Conservation (phyloP, 2,113 vertebrate genomes). For the Sapajus apella region DNA sequence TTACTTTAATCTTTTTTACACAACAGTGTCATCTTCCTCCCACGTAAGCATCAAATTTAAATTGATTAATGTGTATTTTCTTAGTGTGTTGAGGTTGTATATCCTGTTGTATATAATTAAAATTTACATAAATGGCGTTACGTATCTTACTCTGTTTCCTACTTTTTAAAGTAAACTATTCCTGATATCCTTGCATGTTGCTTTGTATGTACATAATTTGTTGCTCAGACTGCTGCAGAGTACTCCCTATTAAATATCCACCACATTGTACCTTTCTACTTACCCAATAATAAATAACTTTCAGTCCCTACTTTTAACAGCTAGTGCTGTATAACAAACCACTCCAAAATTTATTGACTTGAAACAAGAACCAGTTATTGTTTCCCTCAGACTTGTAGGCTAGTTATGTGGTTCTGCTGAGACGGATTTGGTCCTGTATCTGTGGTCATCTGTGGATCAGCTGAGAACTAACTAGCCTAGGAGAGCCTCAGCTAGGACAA, state of each 20-base stretch:
- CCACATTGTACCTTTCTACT: background rate
- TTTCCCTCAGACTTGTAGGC: background rate
- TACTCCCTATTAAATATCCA: background rate
- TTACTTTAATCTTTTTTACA: background rate
- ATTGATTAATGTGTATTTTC: background rate
- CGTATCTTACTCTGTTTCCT: background rate
- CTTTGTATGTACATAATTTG: background rate
- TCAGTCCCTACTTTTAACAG: background rate
- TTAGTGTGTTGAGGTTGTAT: background rate
- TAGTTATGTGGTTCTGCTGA: background rate
- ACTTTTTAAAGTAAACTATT: background rate
- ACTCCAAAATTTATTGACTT: background rate
- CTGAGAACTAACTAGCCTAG: background rate
- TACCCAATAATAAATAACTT: background rate
- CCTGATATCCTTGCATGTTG: background rate
- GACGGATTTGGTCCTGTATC: background rate
- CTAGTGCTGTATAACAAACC: background rate
- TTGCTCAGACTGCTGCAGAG: background rate
- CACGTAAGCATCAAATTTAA: background rate
- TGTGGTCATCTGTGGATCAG: background rate
- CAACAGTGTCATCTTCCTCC: background rate
- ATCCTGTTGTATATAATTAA: background rate
- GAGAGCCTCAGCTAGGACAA: background rate
- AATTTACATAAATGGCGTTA: background rate
- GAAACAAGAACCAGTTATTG: background rate